Conservation (phyloP, 2,888 invertebrate species). For the Acronicta alni region DNA sequence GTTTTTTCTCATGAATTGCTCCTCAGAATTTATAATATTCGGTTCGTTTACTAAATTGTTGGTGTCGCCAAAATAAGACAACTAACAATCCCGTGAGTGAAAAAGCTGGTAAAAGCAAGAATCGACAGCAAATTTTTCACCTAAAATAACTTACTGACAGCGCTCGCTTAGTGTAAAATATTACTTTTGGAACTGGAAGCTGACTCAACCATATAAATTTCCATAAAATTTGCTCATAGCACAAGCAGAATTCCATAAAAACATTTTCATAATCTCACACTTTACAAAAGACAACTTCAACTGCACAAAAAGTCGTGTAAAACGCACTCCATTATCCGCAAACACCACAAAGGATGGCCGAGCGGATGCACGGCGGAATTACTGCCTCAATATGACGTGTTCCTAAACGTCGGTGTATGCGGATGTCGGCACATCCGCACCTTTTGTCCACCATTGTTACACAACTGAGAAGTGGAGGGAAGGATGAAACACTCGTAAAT, state of each 20-base stretch:
- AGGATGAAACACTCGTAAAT: conserved; percentile 55
- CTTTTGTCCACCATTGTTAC: conserved; percentile 51
- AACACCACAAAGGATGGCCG: conserved; percentile 38
- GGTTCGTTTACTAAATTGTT: no score
- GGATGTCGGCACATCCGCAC: conserved; percentile 54
- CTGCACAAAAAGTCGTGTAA: conserved; percentile 28
- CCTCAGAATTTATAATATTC: no score
- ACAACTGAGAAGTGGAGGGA: conserved; percentile 30
- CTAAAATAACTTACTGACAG: no score
- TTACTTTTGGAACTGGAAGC: no score
- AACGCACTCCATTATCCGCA: conserved; percentile 36
- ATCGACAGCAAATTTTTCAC: no score
- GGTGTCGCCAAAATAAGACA: no score
- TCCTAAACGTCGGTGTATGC: conserved; percentile 41
- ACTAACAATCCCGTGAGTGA: no score
- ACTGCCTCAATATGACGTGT: conserved; percentile 56
- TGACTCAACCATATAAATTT: no score
- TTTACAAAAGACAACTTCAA: background rate
- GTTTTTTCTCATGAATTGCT: no score
- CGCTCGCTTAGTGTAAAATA: no score
- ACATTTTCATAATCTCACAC: background rate
- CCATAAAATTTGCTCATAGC: no score
- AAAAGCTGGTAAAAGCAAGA: no score
- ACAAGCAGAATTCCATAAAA: background rate
- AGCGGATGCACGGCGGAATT: conserved; percentile 53